Evolutionary conservation across 2,113 vertebrate genomes (phyloP), one percentile per base, ranked within the genome.

Genomic region (Pluvialis apricaria): DNA sequence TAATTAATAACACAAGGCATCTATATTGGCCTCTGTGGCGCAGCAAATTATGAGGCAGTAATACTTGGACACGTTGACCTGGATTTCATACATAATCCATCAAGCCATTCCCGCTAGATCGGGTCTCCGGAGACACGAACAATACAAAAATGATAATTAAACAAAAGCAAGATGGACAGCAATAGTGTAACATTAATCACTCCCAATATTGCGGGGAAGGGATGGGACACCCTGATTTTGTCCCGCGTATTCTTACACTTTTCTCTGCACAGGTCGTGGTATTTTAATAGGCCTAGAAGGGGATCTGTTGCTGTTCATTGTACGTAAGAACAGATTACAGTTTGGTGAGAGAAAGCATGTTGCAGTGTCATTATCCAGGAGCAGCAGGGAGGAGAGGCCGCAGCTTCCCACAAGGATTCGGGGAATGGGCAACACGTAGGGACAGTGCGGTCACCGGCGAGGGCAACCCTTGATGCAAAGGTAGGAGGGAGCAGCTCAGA

Each of bases 1-100:
- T 96, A 93, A 97, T 97, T 97, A 97, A 97, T 96, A 96, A 95
- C 89, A 90, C 76, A 6, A 90, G 78, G 95, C 96, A 91, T 88
- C 95, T 96, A 38, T 92, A 94, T 76, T 84, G 94, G 96, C 95
- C 97, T 97, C 97, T 69, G 90, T 8, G 76, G 97, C 11, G 0
- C 94, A 95, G 95, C 95, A 95, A 97, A 97, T 97, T 91, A 92
- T 5, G 45, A 95, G 84, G 96, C 94, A 94, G 90, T 25, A 91
- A 73, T 60, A 52, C 92, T 86, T 91, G 94, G 93, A 94, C 1
- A 2, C 76, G 68, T 47, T 96, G 96, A 94, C 96, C 96, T 92
- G 93, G 88, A 86, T 96, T 96, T 93, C 83, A 88, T 77, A 68
- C 51, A 38, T 54, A 86, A 97, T 97, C 97, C 94, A 94, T 96